Evolutionary conservation across 2,888 invertebrate species (phyloP).

Genomic region (Hirtodrosophila trivittata): DNA sequence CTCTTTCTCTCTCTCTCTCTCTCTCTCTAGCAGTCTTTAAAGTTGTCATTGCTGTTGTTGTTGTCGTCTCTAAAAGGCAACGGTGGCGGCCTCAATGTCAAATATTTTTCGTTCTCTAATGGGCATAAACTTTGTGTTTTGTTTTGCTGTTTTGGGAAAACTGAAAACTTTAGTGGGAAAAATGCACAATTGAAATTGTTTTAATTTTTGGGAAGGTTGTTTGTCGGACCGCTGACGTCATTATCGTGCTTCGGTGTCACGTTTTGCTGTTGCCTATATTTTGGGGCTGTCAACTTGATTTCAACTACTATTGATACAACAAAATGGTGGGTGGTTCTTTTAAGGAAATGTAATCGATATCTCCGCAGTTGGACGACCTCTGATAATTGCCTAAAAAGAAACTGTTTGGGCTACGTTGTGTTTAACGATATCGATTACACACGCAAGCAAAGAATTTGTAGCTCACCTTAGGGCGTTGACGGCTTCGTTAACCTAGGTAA

Average conservation of each 20-base stretch:
- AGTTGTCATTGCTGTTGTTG: slow-evolving; percentile 2
- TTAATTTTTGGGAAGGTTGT: slow-evolving; percentile 48
- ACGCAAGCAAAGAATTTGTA: slow-evolving; percentile 21
- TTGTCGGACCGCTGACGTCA: slow-evolving; percentile 40
- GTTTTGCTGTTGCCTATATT: slow-evolving; percentile 47
- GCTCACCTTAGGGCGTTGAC: slow-evolving; percentile 27
- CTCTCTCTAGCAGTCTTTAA: background rate
- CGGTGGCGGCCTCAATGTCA: slow-evolving; percentile 58
- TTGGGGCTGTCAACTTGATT: slow-evolving; percentile 29
- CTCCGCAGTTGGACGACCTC: slow-evolving; percentile 8
- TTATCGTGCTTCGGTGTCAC: background rate
- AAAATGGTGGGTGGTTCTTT: background rate
- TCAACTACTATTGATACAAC: background rate
- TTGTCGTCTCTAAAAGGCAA: slow-evolving; percentile 56
- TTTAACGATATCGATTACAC: slow-evolving; percentile 50
- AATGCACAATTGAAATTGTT: slow-evolving; percentile 32
- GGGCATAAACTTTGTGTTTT: slow-evolving; percentile 38
- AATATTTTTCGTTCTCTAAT: slow-evolving; percentile 72
- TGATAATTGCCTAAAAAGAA: slow-evolving; percentile 14
- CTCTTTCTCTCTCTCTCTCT: slow-evolving; percentile 7
- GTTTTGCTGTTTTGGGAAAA: slow-evolving; percentile 16
- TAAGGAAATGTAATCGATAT: slow-evolving; percentile 37
- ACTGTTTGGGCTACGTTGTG: slow-evolving; percentile 37
- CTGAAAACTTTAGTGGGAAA: slow-evolving; percentile 33
- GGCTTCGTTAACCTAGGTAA: slow-evolving; percentile 38